Evolutionary conservation across 2,113 vertebrate genomes (phyloP).

Genomic region (Cryptomyrus ogoouensis): DNA sequence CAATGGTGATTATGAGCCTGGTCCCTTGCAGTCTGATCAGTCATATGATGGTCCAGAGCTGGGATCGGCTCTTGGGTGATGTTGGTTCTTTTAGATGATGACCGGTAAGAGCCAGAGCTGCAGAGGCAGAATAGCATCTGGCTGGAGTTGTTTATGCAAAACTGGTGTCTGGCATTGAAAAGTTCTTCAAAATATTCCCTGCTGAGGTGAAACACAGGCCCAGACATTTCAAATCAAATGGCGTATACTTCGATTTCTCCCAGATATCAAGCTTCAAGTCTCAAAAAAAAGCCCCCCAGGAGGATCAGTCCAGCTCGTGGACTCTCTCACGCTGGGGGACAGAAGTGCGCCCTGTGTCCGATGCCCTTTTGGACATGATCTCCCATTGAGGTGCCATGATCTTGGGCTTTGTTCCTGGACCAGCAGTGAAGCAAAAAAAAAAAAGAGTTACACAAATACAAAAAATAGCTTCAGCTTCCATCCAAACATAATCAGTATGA

Average conservation of each 20-base stretch:
- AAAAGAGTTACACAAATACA: background rate
- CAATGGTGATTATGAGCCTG: constrained; percentile 55
- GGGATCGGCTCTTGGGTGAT: constrained; percentile 59
- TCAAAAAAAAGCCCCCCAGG: constrained; percentile 32
- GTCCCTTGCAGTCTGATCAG: constrained; percentile 61
- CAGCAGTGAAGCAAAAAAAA: constrained; percentile 20
- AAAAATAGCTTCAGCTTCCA: background rate
- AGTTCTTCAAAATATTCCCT: constrained; percentile 71
- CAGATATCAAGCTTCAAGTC: background rate
- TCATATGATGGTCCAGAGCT: constrained; percentile 42
- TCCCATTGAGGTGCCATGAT: constrained; percentile 81
- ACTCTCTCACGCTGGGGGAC: constrained; percentile 81
- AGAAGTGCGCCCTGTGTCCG: constrained; percentile 70
- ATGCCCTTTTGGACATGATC: constrained; percentile 86
- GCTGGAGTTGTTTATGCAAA: constrained; percentile 62
- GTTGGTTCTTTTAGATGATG: constrained; percentile 66
- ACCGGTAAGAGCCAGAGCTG: constrained; percentile 54
- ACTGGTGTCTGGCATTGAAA: constrained; percentile 70
- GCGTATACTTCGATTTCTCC: background rate
- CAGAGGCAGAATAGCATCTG: constrained; percentile 62
- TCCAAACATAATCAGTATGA: background rate
- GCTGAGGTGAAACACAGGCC: constrained; percentile 22
- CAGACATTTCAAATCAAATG: background rate
- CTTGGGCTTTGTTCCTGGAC: constrained; percentile 85
- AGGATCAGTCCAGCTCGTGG: constrained; percentile 84